phyloP scores from a whole-genome alignment of 2,113 vertebrate genomes.

The Tor tambroides region DNA sequence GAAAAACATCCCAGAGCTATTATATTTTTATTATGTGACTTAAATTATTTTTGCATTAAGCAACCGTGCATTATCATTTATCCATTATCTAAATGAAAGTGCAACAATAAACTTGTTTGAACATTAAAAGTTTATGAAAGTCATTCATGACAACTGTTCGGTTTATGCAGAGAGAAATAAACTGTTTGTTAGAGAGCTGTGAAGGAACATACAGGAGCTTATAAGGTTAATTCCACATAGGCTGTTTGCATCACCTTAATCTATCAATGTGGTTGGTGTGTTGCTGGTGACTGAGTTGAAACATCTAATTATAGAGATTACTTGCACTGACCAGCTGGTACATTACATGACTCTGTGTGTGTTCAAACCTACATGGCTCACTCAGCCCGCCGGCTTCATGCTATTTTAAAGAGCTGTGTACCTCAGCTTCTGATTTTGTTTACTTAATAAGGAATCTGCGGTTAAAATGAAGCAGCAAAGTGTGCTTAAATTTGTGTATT shows the following conservation, averaged over 20 bases:
- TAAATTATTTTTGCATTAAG: constrained; percentile 26
- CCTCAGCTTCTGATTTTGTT: no score
- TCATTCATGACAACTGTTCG: not conserved
- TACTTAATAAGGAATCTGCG: not conserved
- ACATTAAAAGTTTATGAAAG: not conserved
- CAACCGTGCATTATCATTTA: not conserved
- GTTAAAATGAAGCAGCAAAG: not conserved
- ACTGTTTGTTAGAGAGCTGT: not conserved
- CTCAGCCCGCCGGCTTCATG: not conserved
- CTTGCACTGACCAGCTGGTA: not conserved
- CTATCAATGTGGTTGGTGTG: no score
- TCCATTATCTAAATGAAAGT: constrained; percentile 14
- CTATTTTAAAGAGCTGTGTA: not conserved
- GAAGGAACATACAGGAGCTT: not conserved
- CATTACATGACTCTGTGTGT: not conserved
- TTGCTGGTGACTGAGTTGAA: not conserved
- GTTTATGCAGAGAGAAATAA: not conserved
- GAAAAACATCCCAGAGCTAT: no score
- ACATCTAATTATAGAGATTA: not conserved
- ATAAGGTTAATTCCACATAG: not conserved
- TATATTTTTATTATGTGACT: constrained; percentile 35
- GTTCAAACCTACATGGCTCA: not conserved
- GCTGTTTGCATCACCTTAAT: not conserved
- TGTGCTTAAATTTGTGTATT: not conserved
- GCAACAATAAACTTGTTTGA: not conserved